These are phyloP conservation scores for Panurus biarmicus DNA, from an alignment of 2,113 vertebrate genomes.

Conservation along the genomic window DNA sequence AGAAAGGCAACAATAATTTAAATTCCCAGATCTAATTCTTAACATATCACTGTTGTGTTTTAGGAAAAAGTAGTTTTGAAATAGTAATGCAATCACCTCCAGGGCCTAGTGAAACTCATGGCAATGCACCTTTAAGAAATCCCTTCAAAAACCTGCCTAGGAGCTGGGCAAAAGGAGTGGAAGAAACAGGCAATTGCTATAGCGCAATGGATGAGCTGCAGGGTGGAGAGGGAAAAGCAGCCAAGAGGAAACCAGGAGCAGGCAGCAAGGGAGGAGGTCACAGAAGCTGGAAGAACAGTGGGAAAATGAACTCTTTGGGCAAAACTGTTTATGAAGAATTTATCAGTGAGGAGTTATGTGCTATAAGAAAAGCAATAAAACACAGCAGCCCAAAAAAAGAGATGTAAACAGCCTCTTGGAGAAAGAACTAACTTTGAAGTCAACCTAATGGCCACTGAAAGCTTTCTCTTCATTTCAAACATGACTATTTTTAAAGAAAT, in stretches of 20 bases:
- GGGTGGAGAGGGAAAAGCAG: not conserved
- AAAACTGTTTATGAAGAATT: not conserved
- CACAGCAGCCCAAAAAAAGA: not conserved
- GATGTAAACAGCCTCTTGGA: not conserved
- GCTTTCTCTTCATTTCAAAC: not conserved
- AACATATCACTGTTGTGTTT: not conserved
- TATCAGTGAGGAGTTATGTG: not conserved
- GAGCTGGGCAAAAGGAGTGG: not conserved
- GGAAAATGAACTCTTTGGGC: not conserved
- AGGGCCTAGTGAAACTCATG: not conserved
- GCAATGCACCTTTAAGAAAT: not conserved
- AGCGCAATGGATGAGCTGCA: not conserved
- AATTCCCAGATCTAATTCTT: not conserved
- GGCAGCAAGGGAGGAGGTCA: constrained; percentile 17
- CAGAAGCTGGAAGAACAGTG: not conserved
- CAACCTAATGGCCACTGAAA: not conserved
- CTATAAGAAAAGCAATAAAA: not conserved
- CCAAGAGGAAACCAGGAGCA: not conserved
- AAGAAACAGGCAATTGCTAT: not conserved
- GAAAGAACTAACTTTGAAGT: not conserved
- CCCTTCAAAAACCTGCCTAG: not conserved
- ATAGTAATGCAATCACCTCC: not conserved
- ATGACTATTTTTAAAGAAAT: too few relatives aligned
- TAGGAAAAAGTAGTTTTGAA: not conserved
- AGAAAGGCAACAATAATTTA: not conserved